Conservation (phyloP, 1,140 invertebrate genomes). For the Theocolax elegans region DNA sequence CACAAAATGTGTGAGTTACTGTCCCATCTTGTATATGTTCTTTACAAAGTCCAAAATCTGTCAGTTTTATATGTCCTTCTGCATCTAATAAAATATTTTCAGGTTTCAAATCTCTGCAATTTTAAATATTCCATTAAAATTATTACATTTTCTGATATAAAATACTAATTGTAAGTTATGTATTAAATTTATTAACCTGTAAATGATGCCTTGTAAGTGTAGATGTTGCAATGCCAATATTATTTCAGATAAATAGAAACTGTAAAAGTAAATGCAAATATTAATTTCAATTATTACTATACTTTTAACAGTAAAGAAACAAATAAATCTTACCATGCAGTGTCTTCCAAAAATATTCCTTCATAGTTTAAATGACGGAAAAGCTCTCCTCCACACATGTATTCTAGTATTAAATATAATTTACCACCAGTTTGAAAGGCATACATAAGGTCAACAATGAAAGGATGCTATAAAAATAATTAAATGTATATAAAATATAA, state of each 20-base stretch:
- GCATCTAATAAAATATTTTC: slow-evolving; percentile 97
- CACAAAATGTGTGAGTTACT: slow-evolving; percentile 99
- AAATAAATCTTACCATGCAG: slow-evolving; percentile 81
- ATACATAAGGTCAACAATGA: slow-evolving; percentile 98
- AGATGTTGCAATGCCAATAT: slow-evolving; percentile 97
- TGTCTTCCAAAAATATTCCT: slow-evolving; percentile 98
- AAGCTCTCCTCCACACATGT: slow-evolving; percentile 96
- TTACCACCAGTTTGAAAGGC: slow-evolving; percentile 99
- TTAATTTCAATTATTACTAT: not conserved
- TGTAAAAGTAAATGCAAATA: slow-evolving; percentile 69
- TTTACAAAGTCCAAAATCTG: slow-evolving; percentile 99
- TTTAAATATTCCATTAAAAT: slow-evolving; percentile 3
- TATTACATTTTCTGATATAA: not conserved
- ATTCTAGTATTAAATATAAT: slow-evolving; percentile 97
- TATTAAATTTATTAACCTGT: slow-evolving; percentile 67
- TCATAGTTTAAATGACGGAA: slow-evolving; percentile 98
- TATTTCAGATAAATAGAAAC: slow-evolving; percentile 98
- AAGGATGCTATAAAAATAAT: slow-evolving; percentile 83
- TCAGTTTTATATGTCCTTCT: slow-evolving; percentile 97
- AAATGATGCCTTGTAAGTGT: slow-evolving; percentile 95
- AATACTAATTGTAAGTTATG: not conserved
- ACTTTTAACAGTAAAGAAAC: slow-evolving; percentile 13
- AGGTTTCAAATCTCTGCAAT: slow-evolving; percentile 92
- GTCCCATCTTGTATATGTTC: slow-evolving; percentile 95
- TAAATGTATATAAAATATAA: slow-evolving; percentile 1